These are phyloP conservation scores for Helicoverpa assulta DNA, from an alignment of 2,888 invertebrate genomes.

Conservation along the genomic window DNA sequence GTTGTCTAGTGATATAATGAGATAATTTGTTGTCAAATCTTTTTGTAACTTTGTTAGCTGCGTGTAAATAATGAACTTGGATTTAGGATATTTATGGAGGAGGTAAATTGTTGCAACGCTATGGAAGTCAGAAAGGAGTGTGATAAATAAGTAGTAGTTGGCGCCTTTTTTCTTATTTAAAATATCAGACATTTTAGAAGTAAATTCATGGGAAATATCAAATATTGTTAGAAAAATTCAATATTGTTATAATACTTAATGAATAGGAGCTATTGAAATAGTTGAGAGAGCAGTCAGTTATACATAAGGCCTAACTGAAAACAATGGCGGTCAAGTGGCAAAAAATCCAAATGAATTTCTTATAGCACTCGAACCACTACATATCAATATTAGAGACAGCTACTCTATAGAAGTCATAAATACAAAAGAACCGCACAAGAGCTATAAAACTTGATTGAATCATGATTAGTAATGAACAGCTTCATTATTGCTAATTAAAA, in stretches of 20 bases:
- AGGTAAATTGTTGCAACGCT: slow-evolving; percentile 23
- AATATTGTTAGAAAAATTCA: no score
- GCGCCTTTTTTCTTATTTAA: slow-evolving; percentile 38
- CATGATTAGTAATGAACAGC: slow-evolving; percentile 44
- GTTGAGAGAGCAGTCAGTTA: slow-evolving; percentile 11
- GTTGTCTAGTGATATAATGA: slow-evolving; percentile 75
- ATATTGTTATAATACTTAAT: neutral
- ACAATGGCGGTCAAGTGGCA: slow-evolving; percentile 41
- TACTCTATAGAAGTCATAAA: slow-evolving; percentile 33
- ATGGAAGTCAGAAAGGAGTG: slow-evolving; percentile 19
- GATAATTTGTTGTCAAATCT: slow-evolving; percentile 81
- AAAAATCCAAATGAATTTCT: slow-evolving; percentile 33
- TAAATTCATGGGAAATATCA: slow-evolving; percentile 2
- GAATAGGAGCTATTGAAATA: slow-evolving; percentile 13
- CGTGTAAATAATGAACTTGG: slow-evolving; percentile 50
- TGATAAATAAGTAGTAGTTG: slow-evolving; percentile 31
- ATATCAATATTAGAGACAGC: slow-evolving; percentile 34
- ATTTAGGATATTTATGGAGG: slow-evolving; percentile 53
- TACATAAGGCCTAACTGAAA: slow-evolving; percentile 13
- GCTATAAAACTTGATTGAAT: slow-evolving; percentile 41
- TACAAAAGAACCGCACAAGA: slow-evolving; percentile 35
- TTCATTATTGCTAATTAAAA: slow-evolving; percentile 53
- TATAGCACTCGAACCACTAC: slow-evolving; percentile 31
- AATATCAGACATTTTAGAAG: slow-evolving; percentile 6
- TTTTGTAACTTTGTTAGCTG: slow-evolving; percentile 67